phyloP scores from a whole-genome alignment of 2,113 vertebrate genomes.

The Danio rerio region GRCz12tu NC_133178.1:27153001-27153500 shows the following conservation, averaged over 20 bases:
- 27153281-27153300: conserved; percentile 45
- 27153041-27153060: conserved; percentile 1
- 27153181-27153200: not conserved
- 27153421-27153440: conserved; percentile 63
- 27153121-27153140: not conserved
- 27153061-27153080: not conserved
- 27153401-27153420: conserved; percentile 65
- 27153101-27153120: too few relatives aligned
- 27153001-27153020: not conserved
- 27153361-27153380: conserved; percentile 68
- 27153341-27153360: conserved; percentile 52
- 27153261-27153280: conserved; percentile 1
- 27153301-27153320: conserved; percentile 52
- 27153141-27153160: not conserved
- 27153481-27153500: conserved; percentile 55
- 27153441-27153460: conserved; percentile 71
- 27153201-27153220: not conserved
- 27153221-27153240: not conserved
- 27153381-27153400: conserved; percentile 65
- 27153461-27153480: conserved; percentile 59
- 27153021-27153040: not conserved
- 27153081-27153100: too few relatives aligned
- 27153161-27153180: too few relatives aligned
- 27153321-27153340: conserved; percentile 64
- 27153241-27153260: not conserved